phyloP scores from a whole-genome alignment of 2,888 invertebrate species.

The Coelogynopora nodosa region DNA sequence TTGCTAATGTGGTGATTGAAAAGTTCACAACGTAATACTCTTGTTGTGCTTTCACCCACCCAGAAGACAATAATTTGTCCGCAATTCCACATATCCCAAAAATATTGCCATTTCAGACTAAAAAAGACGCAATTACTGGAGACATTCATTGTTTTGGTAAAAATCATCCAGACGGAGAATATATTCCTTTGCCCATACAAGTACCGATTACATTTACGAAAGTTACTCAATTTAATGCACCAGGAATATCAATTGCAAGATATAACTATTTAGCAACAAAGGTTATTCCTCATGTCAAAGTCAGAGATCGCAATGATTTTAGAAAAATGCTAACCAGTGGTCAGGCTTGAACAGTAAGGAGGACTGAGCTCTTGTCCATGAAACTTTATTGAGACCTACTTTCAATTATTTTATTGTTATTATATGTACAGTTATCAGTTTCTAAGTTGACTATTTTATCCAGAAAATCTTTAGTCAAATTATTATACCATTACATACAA shows the following conservation, averaged over 20 bases:
- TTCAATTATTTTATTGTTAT: too few species aligned
- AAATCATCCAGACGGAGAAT: background rate
- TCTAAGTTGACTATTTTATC: background rate
- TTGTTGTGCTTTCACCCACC: background rate
- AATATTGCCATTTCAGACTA: too few species aligned
- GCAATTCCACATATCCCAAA: too few species aligned
- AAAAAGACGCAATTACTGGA: background rate
- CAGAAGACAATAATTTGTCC: background rate
- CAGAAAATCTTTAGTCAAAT: background rate
- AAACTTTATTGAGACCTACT: too few species aligned
- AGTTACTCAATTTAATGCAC: background rate
- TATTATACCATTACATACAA: background rate
- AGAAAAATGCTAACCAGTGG: too few species aligned
- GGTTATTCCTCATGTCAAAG: background rate
- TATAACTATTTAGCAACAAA: background rate
- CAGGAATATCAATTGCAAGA: background rate
- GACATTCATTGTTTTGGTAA: background rate
- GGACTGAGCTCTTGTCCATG: too few species aligned
- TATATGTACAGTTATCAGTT: too few species aligned
- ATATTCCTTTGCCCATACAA: background rate
- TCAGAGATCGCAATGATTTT: too few species aligned
- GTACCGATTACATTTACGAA: background rate
- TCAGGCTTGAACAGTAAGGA: too few species aligned
- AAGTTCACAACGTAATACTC: background rate
- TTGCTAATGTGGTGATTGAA: background rate